Percentiles rank a stretch among this genome's conserved stretches.
These are phyloP conservation scores for Ceriagrion tenellum DNA, from an alignment of 2,888 invertebrate genomes.

Conservation along the genomic window DNA sequence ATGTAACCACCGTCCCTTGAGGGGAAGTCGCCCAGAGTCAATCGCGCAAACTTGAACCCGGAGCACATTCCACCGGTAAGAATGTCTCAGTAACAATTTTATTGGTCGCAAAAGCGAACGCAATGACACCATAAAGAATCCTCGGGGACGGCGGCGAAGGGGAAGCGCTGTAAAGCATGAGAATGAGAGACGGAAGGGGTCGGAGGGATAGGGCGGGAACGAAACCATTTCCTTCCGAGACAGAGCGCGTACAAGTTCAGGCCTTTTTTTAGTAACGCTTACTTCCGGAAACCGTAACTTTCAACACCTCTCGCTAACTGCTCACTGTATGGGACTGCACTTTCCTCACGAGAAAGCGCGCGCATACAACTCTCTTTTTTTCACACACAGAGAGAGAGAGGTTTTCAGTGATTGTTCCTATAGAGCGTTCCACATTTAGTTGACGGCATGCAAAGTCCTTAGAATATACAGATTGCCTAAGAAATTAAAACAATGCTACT, in stretches of 20 bases:
- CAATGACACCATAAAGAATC: slow-evolving; percentile 28
- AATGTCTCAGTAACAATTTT: slow-evolving; percentile 18
- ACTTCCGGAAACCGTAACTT: slow-evolving; percentile 34
- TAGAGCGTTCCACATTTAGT: no score
- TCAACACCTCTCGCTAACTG: slow-evolving; percentile 34
- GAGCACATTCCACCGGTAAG: not conserved
- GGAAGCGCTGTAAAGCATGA: not conserved
- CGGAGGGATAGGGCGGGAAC: not conserved
- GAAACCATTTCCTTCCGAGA: not conserved
- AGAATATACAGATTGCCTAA: no score
- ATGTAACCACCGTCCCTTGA: not conserved
- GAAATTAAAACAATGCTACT: no score
- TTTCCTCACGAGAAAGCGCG: not conserved
- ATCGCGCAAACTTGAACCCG: not conserved
- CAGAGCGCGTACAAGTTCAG: not conserved
- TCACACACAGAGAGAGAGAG: no score
- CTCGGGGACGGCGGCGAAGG: not conserved
- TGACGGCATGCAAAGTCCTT: no score
- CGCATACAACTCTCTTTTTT: not conserved
- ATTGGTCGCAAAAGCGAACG: slow-evolving; percentile 28
- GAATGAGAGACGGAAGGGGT: not conserved
- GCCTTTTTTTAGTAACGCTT: slow-evolving; percentile 14
- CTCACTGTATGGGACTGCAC: not conserved
- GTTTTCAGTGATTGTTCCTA: not conserved
- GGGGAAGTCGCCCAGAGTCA: not conserved